Conservation (phyloP, 2,113 vertebrate genomes). For the Trinectes maculatus region DNA sequence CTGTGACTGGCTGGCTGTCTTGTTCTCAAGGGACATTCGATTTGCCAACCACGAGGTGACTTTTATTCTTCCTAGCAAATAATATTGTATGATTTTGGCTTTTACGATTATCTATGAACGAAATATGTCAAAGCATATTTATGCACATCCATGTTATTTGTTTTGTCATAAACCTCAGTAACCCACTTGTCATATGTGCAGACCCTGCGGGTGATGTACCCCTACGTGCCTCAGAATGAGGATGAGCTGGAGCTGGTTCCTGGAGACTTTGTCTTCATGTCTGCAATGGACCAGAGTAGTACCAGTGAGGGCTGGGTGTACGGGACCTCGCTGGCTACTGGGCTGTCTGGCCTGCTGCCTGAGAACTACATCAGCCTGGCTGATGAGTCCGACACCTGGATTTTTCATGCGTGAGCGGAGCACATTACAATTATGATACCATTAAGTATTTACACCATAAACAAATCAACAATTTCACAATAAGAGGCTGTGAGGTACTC, state of each 20-base stretch:
- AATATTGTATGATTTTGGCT: too few species aligned
- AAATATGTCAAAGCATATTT: not conserved
- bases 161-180: not conserved
- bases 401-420: conserved; percentile 89
- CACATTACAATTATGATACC: not conserved
- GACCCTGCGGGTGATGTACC: conserved; percentile 94
- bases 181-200: conserved; percentile 47
- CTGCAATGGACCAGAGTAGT: conserved; percentile 88
- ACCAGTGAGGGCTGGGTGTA: conserved; percentile 96
- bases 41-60: conserved; percentile 94
- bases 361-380: conserved; percentile 94
- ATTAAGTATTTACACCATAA: too few species aligned
- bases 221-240: conserved; percentile 92
- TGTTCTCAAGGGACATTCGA: conserved; percentile 94
- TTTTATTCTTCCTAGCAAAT: not conserved
- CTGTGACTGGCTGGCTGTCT: conserved; percentile 92
- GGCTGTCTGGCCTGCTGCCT: conserved; percentile 91
- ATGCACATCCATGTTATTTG: not conserved
- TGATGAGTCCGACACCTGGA: conserved; percentile 93
- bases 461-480: not conserved
- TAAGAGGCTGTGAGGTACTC: not conserved
- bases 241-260: conserved; percentile 93
- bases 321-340: conserved; percentile 88
- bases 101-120: not conserved
- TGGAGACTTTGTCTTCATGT: conserved; percentile 96